Conservation (phyloP, 2,113 vertebrate species). For the Phalacrocorax brasilianus region DNA sequence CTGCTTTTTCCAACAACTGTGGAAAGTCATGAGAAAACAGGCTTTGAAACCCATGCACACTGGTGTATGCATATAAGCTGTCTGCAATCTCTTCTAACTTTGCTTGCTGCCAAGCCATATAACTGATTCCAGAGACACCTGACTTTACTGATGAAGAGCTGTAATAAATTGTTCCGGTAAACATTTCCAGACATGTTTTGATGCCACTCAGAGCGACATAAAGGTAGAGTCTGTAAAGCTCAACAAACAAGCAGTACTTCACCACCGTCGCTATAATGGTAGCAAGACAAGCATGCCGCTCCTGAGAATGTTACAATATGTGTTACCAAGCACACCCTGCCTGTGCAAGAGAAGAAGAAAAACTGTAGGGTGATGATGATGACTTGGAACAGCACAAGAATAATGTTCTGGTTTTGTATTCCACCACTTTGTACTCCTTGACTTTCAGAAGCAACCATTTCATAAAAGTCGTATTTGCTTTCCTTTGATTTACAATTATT, state of each 20-base stretch:
- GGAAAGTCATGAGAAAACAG: not conserved
- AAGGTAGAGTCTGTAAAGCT: not conserved
- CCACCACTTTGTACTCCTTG: conserved; percentile 31
- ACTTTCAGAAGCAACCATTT: conserved; percentile 60
- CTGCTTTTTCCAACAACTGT: not conserved
- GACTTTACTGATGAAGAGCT: not conserved
- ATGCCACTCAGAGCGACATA: not conserved
- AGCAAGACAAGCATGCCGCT: not conserved
- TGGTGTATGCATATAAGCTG: not conserved
- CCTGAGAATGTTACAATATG: fast-evolving
- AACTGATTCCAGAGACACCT: not conserved
- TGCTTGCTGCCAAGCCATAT: not conserved
- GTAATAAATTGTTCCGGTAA: not conserved
- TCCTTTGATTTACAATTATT: conserved; percentile 80
- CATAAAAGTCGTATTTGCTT: conserved; percentile 72
- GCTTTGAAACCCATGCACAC: not conserved
- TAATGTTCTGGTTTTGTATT: not conserved
- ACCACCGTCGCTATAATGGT: fast-evolving
- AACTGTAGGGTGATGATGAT: not conserved
- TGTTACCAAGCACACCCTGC: not conserved
- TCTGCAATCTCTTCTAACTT: not conserved
- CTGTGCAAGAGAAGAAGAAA: not conserved
- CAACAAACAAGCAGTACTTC: not conserved
- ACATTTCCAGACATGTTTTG: not conserved
- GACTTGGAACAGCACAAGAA: not conserved